Percentiles rank a stretch among this genome's conserved stretches.
These are phyloP conservation scores for Pyrgus malvae DNA, from an alignment of 2,888 invertebrate species.

Conservation along the genomic window DNA sequence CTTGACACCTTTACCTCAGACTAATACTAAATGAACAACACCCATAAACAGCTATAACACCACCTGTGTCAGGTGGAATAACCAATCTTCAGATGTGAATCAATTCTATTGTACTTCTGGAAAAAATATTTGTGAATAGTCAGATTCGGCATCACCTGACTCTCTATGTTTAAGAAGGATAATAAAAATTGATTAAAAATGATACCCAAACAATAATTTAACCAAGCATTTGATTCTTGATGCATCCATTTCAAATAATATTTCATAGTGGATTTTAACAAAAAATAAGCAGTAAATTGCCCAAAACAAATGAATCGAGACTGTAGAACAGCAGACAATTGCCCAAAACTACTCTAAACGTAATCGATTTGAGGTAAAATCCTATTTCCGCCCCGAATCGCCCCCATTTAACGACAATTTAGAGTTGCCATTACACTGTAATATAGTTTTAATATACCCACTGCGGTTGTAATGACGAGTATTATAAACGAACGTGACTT, in stretches of 20 bases:
- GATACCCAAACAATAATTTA: too few relatives aligned
- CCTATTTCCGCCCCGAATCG: conserved; percentile 66
- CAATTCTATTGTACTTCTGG: too few relatives aligned
- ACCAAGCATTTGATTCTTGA: too few relatives aligned
- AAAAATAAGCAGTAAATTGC: conserved; percentile 28
- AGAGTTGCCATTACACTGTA: conserved; percentile 58
- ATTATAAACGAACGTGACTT: conserved; percentile 70
- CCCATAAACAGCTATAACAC: too few relatives aligned
- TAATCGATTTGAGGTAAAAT: conserved; percentile 68
- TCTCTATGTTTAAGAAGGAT: too few relatives aligned
- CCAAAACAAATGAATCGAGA: conserved; percentile 35
- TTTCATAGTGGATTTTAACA: not conserved
- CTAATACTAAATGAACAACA: too few relatives aligned
- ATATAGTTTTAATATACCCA: conserved; percentile 67
- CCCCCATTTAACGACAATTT: conserved; percentile 68
- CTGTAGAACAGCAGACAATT: conserved; percentile 36
- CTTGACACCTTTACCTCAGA: too few relatives aligned
- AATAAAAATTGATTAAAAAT: too few relatives aligned
- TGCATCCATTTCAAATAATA: not conserved
- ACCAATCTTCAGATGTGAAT: too few relatives aligned
- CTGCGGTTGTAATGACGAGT: conserved; percentile 54
- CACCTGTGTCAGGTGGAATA: too few relatives aligned
- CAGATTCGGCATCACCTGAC: too few relatives aligned
- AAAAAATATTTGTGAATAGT: too few relatives aligned
- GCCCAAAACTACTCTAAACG: conserved; percentile 55